These are phyloP conservation scores for Drosophila subpulchrella DNA, from an alignment of 1,140 invertebrate genomes.

Conservation along the genomic window DNA sequence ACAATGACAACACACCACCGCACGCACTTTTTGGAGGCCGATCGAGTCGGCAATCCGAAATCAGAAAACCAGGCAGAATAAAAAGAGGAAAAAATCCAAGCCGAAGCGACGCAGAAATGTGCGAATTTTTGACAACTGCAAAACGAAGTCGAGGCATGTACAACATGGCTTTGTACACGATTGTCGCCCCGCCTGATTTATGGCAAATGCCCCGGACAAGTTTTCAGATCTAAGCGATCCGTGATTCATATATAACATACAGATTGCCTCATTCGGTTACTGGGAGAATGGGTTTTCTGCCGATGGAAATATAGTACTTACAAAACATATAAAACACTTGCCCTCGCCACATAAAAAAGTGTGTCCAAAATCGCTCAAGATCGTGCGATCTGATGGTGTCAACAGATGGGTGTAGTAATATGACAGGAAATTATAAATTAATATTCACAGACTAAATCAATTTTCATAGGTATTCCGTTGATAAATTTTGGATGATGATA, in stretches of 20 bases:
- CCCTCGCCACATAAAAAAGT: background rate
- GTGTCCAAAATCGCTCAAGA: background rate
- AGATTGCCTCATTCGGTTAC: slow-evolving; percentile 39
- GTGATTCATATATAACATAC: slow-evolving; percentile 43
- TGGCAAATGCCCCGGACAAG: slow-evolving; percentile 36
- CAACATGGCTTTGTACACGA: slow-evolving; percentile 56
- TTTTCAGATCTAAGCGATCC: slow-evolving; percentile 29
- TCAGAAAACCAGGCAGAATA: background rate
- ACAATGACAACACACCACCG: slow-evolving; percentile 51
- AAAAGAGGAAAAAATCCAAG: slow-evolving; percentile 11
- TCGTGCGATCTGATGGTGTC: background rate
- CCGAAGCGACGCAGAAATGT: slow-evolving; percentile 46
- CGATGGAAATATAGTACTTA: slow-evolving; percentile 2
- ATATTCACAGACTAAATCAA: background rate
- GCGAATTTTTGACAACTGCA: slow-evolving; percentile 78
- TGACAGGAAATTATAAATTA: background rate
- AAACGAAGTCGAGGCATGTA: slow-evolving; percentile 59
- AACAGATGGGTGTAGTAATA: background rate
- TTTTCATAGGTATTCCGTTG: background rate
- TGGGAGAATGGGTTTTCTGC: slow-evolving; percentile 5
- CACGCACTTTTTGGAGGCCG: slow-evolving; percentile 41
- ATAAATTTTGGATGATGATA: background rate
- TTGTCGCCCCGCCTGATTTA: slow-evolving; percentile 41
- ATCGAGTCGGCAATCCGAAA: slow-evolving; percentile 8
- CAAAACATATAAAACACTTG: background rate